Percentiles rank a stretch among this genome's conserved stretches.
These are phyloP conservation scores for Chanos chanos DNA, from an alignment of 2,797 vertebrate species.

Conservation along the genomic window DNA sequence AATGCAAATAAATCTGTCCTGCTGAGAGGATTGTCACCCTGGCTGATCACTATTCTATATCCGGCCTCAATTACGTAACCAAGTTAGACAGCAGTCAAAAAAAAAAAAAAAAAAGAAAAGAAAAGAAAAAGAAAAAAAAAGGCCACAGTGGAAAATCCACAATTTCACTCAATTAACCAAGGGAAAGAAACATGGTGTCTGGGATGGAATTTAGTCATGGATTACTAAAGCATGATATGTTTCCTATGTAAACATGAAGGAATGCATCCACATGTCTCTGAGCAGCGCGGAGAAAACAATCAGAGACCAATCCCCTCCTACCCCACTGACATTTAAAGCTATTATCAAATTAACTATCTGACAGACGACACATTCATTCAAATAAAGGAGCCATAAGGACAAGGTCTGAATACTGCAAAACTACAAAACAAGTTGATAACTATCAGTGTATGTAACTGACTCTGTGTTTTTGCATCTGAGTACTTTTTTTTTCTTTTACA, in stretches of 20 bases:
- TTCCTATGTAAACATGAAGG: neutral
- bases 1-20: neutral
- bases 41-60: conserved; percentile 17
- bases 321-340: neutral
- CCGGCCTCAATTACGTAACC: conserved; percentile 20
- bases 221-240: neutral
- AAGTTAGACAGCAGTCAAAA: neutral
- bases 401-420: neutral
- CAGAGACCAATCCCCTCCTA: too few species aligned
- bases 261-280: too few species aligned
- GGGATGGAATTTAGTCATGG: neutral
- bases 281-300: too few species aligned
- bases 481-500: too few species aligned
- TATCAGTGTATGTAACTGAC: neutral
- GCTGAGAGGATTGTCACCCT: conserved; percentile 19
- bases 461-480: neutral
- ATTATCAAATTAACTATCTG: neutral
- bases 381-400: neutral
- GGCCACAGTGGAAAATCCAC: neutral
- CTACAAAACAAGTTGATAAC: neutral
- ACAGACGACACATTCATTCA: neutral
- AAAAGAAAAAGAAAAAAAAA: neutral
- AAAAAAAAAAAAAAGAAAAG: too few species aligned
- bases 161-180: conserved; percentile 11
- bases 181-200: neutral